Percentiles rank a stretch among this genome's conserved stretches.
Evolutionary conservation across 1,140 invertebrate genomes (phyloP).

Genomic region (Varroa destructor): DNA sequence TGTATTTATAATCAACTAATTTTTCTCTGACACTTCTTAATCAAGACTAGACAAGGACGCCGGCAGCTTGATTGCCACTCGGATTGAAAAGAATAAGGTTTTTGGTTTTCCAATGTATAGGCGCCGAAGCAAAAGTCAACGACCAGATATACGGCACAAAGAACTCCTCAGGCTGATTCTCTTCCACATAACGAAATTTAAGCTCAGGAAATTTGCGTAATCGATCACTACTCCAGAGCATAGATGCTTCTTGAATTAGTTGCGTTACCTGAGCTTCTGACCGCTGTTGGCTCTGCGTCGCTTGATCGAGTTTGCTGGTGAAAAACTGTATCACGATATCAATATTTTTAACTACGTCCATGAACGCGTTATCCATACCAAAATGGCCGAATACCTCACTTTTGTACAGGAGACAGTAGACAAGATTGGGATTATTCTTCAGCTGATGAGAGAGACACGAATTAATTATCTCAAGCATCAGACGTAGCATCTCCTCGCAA

Average conservation of each 20-base stretch:
- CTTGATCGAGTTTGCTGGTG: constrained; percentile 16
- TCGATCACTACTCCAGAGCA: constrained; percentile 71
- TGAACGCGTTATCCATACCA: constrained; percentile 70
- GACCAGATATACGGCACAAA: constrained; percentile 99
- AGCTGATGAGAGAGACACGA: constrained; percentile 76
- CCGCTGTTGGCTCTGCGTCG: constrained; percentile 39
- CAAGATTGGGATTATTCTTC: constrained; percentile 76
- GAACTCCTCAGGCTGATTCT: constrained; percentile 95
- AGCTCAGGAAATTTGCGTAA: constrained; percentile 92
- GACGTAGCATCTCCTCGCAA: constrained; percentile 89
- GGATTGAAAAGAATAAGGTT: constrained; percentile 41
- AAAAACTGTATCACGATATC: constrained; percentile 56
- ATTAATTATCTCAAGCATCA: constrained; percentile 92
- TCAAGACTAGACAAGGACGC: constrained; percentile 22
- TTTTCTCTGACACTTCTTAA: too few relatives aligned
- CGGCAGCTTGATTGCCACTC: constrained; percentile 29
- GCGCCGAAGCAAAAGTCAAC: constrained; percentile 62
- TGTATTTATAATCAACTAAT: too few relatives aligned
- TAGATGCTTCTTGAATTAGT: constrained; percentile 68
- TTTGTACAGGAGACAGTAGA: constrained; percentile 91
- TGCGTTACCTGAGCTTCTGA: constrained; percentile 70
- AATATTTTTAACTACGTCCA: constrained; percentile 91
- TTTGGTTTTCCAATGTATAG: constrained; percentile 57
- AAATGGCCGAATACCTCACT: constrained; percentile 75
- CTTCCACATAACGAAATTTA: constrained; percentile 97